A percentile compares a stretch with the other conserved stretches of the same genome.
Conservation (phyloP, 1,140 invertebrate genomes). For the Scaptodrosophila lebanonensis region DNA sequence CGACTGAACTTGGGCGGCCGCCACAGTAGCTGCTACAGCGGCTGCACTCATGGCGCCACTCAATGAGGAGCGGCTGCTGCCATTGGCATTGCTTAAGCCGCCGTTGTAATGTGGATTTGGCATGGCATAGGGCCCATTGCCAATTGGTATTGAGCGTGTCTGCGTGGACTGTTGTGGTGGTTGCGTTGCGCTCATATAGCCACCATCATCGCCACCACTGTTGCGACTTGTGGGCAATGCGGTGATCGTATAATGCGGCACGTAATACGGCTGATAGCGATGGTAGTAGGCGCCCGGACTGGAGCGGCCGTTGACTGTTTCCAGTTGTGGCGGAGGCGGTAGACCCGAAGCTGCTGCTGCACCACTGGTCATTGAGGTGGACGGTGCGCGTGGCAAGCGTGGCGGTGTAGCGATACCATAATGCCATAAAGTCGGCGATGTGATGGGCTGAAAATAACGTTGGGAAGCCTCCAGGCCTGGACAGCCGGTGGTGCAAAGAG, state of each 20-base stretch:
- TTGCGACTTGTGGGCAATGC: conserved; percentile 37
- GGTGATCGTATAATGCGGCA: conserved; percentile 55
- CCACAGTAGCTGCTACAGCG: conserved; percentile 59
- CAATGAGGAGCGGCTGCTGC: conserved; percentile 58
- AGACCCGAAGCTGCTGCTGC: background rate
- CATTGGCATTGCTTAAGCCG: conserved; percentile 28
- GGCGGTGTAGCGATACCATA: conserved; percentile 18
- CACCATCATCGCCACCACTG: conserved; percentile 1
- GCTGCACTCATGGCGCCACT: conserved; percentile 56
- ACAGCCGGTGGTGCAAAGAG: conserved; percentile 29
- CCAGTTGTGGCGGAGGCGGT: background rate
- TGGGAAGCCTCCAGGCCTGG: conserved; percentile 49
- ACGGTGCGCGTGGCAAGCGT: conserved; percentile 10
- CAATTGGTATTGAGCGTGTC: background rate
- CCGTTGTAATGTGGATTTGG: conserved; percentile 49
- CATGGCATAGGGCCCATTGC: conserved; percentile 6
- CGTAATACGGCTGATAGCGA: conserved; percentile 53
- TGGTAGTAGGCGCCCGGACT: conserved; percentile 50
- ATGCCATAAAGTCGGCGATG: conserved; percentile 46
- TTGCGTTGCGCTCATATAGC: background rate
- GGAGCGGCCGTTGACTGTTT: conserved; percentile 26
- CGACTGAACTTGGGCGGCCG: conserved; percentile 58
- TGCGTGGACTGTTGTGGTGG: background rate
- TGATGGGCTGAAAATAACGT: conserved; percentile 56
- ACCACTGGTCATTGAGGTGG: conserved; percentile 6